Percentiles rank a stretch among this genome's conserved stretches.
Conservation (phyloP, 2,113 vertebrate species). For the Menura novaehollandiae region DNA sequence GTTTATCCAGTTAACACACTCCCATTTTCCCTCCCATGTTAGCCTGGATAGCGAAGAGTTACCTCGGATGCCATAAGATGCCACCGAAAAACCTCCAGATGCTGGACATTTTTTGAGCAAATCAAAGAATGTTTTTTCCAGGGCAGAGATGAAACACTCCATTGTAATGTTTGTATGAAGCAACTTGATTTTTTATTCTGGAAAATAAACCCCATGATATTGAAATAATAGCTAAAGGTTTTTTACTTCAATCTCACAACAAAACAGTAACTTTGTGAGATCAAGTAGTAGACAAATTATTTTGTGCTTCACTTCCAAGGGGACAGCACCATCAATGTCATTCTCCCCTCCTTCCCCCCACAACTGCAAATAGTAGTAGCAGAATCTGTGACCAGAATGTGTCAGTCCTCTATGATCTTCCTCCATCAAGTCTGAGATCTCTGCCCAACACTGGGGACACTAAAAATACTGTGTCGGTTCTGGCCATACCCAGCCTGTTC, state of each 20-base stretch:
- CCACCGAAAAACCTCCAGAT: background rate
- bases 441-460: background rate
- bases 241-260: background rate
- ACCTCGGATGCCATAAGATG: background rate
- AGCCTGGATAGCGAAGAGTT: background rate
- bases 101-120: background rate
- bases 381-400: background rate
- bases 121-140: background rate
- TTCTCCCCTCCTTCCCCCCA: background rate
- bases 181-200: background rate
- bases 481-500: background rate
- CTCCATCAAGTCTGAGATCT: background rate
- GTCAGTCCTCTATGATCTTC: background rate
- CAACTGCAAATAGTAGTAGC: background rate
- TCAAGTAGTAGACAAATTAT: background rate
- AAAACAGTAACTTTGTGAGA: background rate
- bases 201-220: background rate
- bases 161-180: background rate
- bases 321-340: background rate
- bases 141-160: background rate
- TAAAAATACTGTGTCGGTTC: background rate
- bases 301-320: background rate
- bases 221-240: background rate
- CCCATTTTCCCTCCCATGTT: background rate
- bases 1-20: background rate